Evolutionary conservation across 1,140 invertebrate genomes (phyloP), one percentile per base, ranked within the genome.

Genomic region (Lepidurus packardi): DNA sequence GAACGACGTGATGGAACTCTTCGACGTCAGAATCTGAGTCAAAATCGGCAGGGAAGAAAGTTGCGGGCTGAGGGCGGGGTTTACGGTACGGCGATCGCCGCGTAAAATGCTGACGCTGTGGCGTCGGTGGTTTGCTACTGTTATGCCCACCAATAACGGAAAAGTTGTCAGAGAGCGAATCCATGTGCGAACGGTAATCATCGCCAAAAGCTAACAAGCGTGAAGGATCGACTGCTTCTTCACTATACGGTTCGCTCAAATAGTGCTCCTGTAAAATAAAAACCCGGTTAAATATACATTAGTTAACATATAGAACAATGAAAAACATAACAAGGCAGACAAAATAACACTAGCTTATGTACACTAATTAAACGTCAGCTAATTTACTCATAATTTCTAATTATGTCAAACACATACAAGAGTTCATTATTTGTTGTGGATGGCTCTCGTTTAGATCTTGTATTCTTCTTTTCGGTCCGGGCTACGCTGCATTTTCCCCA

Each of bases 211-310:
- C 93, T 77, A 95, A 84, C 13, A 96, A 85, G 80, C 90, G 89
- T 84, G 96, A 94, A 10, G 93, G 91, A 84, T 96, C 94, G 21
- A 91, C 90, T n/a, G 91, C 90, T 45, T 88, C 86, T 86, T 96
- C 94, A 79, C 93, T 95, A 84, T 96, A 96, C 21, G 93, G 90
- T 83, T 96, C 94, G 79, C 93, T 95, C 84, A 93, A 90, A 84
- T 96, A 96, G 84, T 94, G 94, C 85, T 95, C 94, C 92, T 94
- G 83, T 76, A 85, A 85, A 85, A 81, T 83, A 84, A 80, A 73
- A 47, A 80, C n/a, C n/a, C 81, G 75, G 43, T 79, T 75, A n/a
- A 34, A 34, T 34, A 34, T 34, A 34, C 34, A 34, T 34, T 34
- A 34, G 34, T 0, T 34, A 34, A 34, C 34, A 34, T 4, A 4